These are phyloP conservation scores for Heterodera filipjevi DNA, from an alignment of 2,888 invertebrate genomes.

Conservation along the genomic window DNA sequence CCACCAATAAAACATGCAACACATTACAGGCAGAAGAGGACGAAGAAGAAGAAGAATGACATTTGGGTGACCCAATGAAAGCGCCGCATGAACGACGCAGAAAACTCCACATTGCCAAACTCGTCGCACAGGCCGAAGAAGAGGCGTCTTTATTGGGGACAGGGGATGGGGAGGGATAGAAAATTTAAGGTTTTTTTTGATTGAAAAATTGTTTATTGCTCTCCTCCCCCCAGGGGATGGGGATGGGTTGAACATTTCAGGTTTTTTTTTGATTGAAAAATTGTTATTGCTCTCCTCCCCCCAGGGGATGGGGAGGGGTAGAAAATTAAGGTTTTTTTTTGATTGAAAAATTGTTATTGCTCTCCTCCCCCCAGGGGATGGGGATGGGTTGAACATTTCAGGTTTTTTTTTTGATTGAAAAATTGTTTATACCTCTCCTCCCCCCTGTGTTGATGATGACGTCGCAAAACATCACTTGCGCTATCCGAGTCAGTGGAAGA, in stretches of 20 bases:
- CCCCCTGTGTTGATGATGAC: neutral
- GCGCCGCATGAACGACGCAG: slow-evolving; percentile 53
- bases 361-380: too few species aligned
- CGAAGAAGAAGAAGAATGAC: slow-evolving; percentile 63
- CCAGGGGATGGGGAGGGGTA: neutral
- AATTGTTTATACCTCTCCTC: neutral
- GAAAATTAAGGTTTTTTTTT: neutral
- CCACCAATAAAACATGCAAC: too few species aligned
- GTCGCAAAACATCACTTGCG: neutral
- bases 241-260: neutral
- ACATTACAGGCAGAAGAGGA: slow-evolving; percentile 56
- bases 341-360: too few species aligned
- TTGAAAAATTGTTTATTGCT: too few species aligned
- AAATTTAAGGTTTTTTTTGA: neutral
- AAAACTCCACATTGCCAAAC: slow-evolving; percentile 44
- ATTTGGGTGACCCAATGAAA: slow-evolving; percentile 62
- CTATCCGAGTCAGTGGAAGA: neutral
- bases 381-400: neutral
- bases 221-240: too few species aligned
- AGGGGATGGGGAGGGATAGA: neutral
- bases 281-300: too few species aligned
- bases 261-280: neutral
- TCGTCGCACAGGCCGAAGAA: slow-evolving; percentile 29
- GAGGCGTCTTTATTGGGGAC: neutral
- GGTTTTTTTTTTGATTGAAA: neutral